Base-by-base conservation (phyloP, 1,140 invertebrate genomes). In the Apis cerana region DNA sequence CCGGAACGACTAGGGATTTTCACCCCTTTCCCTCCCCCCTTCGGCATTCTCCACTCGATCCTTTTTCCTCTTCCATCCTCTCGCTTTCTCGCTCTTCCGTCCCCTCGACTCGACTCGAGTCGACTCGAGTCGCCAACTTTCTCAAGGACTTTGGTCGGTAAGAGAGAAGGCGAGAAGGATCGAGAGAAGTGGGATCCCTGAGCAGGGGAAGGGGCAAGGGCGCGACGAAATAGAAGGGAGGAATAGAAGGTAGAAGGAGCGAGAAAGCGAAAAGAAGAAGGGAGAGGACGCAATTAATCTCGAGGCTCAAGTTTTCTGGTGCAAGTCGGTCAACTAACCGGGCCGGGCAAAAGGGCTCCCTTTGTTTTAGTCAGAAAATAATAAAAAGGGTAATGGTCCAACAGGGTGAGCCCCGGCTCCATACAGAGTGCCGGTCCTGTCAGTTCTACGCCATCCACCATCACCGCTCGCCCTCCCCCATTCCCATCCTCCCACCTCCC, bases 351-450 rank as follows among this genome's bases (percentile, higher is more conserved):
- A 70, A 80, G 65, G 86, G 77, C n/a, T 68, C 75, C 72, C 75
- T 80, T 87, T 76, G 80, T 83, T 83, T 88, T 85, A 83, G 67
- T 68, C 76, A 65, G 82, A 85, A 80, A 85, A 85, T 85, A 79
- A 85, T 88, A 88, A 88, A 88, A 82, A 67, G 78, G 59, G 79
- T 82, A 78, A 82, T 82, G 75, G 75, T 71, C 81, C 81, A 78
- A 82, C 67, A 78, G 81, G 81, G 67, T 70, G 54, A 68, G 52
- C 62, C 59, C 19, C 62, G 62, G 80, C 80, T 75, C 19, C 62
- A 64, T 67, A 75, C 33, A 64, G 52, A 82, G 64, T 82, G 48
- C 75, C 74, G 56, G 64, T 48, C 64, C 74, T 82, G 80, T 82
- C 80, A 65, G 79, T 80, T 59, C 64, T 76, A 61, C 43, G 23